Evolutionary conservation across 2,797 vertebrate genomes (phyloP), one percentile per base, ranked within the genome.

Genomic region (Cirrhinus molitorella): DNA sequence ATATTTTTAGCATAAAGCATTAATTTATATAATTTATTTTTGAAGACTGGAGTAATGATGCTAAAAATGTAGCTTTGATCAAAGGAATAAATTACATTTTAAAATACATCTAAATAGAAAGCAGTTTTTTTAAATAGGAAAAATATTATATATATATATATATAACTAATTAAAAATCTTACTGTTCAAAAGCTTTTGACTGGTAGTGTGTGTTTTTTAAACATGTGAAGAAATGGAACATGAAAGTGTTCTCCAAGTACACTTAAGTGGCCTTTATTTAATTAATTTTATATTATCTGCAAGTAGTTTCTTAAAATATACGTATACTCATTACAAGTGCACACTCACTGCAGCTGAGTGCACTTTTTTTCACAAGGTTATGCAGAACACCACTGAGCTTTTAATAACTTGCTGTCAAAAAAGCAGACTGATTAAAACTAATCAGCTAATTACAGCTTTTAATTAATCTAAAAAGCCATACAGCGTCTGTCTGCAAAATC

Each of bases 341-440:
- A 40, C 51, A 74, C 40, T 57, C 7, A 75, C 8, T 5, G 53
- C 51, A 6, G 21, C 17, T 17, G 9, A 23, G 7, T n/a, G 13
- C 21, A 75, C 51, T 57, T 74, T 57, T n/a, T 74, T 40, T 40
- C 21, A 40, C 51, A 25, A 40, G 21, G 21, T 21, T 40, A 57
- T 25, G 19, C 63, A 73, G 43, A 72, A 37, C 17, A 43, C 8
- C 49, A 43, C 49, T 70, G 23, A 57, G 66, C 65, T 83, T 65
- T 76, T 53, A 67, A 81, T 81, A 72, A 72, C 67, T 49, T 34
- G 25, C 13, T 73, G 79, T 72, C 55, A 71, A 45, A 73, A 79
- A 34, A 63, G 25, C 17, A 14, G 43, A 51, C 11, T 49, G 28
- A 73, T 63, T 73, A 63, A 81, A 73, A 51, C 43, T 19, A 72